Base-by-base conservation (phyloP, 1,140 invertebrate genomes). In the Pseudomyrmex flavicornis region DNA sequence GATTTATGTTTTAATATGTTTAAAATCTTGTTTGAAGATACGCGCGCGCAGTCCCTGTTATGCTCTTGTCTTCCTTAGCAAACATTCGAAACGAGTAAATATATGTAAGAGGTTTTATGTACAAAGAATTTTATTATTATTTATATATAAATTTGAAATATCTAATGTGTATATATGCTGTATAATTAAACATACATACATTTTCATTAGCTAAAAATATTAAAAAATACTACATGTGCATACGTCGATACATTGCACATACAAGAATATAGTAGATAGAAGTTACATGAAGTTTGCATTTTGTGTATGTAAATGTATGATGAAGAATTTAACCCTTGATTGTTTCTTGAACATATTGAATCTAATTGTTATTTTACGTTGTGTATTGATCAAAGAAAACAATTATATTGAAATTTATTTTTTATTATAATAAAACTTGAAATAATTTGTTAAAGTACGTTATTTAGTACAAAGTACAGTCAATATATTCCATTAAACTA, bases 281-380 rank as follows among this genome's bases (percentile, higher is more conserved):
- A 83, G 68, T 88, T 88, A 52, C 82, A 88, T 74, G 35, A 35
- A 59, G 82, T 77, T 85, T 88, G 72, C 52, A 88, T 88, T 35
- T 35, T 35, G 5, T 35, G 35, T 35, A 0, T 35, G 35, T 35
- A 5, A 35, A 35, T 63, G 62, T 79, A 74, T 69, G 69, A 61
- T 59, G 88, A 85, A 88, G 68, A 69, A 68, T 87, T 88, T 88
- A 85, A 88, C 87, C 86, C 86, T 88, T 88, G 87, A 88, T 88
- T 88, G 86, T 77, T 85, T 1, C n/a, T 79, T 50, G 54, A 77
- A 77, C 52, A 56, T 83, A 61, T 59, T 56, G 75, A 88, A 63
- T 73, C 61, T 66, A 85, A 62, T 73, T 62, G 62, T 12, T 35
- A 66, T 77, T 56, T 68, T 77, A 58, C 65, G 35, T 79, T 79